Evolutionary conservation across 2,113 vertebrate species (phyloP).

Genomic region (Enhydra lutris): DNA sequence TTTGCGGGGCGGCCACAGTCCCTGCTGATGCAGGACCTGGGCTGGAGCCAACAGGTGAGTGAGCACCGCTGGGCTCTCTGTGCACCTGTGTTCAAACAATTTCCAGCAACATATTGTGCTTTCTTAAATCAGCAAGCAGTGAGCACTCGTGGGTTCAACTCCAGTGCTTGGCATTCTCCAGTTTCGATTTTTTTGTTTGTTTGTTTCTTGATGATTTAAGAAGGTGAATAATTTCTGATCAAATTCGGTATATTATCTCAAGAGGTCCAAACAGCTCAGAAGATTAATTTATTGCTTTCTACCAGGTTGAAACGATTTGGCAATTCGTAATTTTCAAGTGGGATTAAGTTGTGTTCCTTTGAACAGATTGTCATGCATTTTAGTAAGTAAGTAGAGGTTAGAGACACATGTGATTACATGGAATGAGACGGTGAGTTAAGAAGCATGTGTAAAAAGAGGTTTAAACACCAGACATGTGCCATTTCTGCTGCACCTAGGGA

Average conservation of each 20-base stretch:
- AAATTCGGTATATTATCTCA: neutral
- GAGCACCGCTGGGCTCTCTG: neutral
- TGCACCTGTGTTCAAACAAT: slow-evolving; percentile 26
- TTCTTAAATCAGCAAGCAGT: neutral
- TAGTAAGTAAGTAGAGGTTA: slow-evolving; percentile 36
- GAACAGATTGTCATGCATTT: slow-evolving; percentile 64
- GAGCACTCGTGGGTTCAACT: neutral
- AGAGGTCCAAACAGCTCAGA: neutral
- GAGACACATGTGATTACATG: neutral
- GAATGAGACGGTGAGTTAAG: neutral
- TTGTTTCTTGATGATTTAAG: neutral
- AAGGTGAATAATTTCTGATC: neutral
- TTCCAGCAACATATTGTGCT: neutral
- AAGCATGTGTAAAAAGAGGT: neutral
- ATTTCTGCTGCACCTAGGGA: neutral
- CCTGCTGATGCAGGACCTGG: slow-evolving; percentile 12
- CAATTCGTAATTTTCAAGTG: neutral
- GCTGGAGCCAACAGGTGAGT: neutral
- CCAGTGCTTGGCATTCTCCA: neutral
- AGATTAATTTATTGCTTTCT: neutral
- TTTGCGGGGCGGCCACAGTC: neutral
- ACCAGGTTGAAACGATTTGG: slow-evolving; percentile 18
- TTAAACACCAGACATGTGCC: neutral
- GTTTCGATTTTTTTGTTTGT: neutral
- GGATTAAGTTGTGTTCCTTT: neutral